Evolutionary conservation across 1,140 invertebrate genomes (phyloP), one percentile per base, ranked within the genome.

Genomic region (Drosophila azteca): DNA sequence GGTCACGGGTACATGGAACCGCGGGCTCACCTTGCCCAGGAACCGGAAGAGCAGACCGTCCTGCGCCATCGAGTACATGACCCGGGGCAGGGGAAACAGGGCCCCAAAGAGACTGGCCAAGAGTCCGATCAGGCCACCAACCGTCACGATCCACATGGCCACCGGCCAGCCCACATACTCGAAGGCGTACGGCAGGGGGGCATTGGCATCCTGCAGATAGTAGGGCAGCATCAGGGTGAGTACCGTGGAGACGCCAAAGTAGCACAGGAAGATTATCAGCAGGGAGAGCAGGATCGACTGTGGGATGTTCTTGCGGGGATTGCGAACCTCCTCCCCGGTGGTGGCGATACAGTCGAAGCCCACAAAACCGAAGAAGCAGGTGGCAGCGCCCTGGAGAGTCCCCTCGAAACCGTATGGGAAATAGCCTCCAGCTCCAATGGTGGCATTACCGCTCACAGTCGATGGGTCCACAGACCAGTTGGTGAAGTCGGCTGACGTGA

Each of bases 281-380:
- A 98, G 92, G 49, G 96, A 96, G 0, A 94, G 92, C 54, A 98
- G 93, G 68, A 98, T 98, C 1, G 97, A 96, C 20, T 96, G 90
- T 0, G 98, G 97, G 66, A 99, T 97, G 48, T 96, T 96, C 79
- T 94, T 95, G 67, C 96, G 96, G 0, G 97, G 97, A 90, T 98
- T 96, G 57, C 94, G 95, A 0, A 96, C 96, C 91, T 96, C 95
- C 89, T 96, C 93, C 0, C 93, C 92, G 0, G 93, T 93, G 0
- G 95, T 95, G 0, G 95, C 90, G 2, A 99, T 98, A 66, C 96
- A 97, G 90, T 99, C 97, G 91, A 98, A 99, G 17, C 97, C 97
- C 58, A 98, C 97, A 91, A 98, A 98, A 5, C 97, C 97, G 88
- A 98, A 98, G 92, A 98, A 99, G 92, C 97, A 98, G 13, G 97